phyloP scores from a whole-genome alignment of 2,888 invertebrate species.

The Rugalucina vietnamica region DNA sequence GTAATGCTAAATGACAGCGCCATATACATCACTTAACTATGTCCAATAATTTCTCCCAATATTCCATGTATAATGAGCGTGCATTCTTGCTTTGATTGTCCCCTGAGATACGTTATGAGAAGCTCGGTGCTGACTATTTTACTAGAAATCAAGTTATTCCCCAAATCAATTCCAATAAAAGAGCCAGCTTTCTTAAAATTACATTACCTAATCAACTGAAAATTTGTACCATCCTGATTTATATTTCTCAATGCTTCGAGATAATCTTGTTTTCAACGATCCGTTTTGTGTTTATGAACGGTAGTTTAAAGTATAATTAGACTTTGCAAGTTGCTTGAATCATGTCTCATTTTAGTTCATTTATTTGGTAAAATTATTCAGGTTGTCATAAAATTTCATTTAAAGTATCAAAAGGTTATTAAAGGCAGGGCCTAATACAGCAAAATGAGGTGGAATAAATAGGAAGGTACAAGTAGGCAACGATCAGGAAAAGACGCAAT shows the following conservation, averaged over 20 bases:
- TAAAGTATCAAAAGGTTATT: too few species aligned
- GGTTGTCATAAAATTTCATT: too few species aligned
- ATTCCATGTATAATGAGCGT: background rate
- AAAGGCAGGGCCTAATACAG: too few species aligned
- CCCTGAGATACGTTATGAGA: background rate
- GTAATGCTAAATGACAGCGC: background rate
- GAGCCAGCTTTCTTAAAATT: background rate
- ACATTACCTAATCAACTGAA: background rate
- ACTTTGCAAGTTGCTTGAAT: too few species aligned
- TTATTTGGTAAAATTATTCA: too few species aligned
- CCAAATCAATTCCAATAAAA: background rate
- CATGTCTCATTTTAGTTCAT: too few species aligned
- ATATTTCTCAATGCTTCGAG: background rate
- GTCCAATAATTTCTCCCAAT: background rate
- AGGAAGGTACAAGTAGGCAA: too few species aligned
- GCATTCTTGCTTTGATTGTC: background rate
- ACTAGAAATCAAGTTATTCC: background rate
- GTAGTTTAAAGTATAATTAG: too few species aligned
- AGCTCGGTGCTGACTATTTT: background rate
- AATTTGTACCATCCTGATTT: background rate
- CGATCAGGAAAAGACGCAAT: too few species aligned
- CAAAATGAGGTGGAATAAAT: too few species aligned
- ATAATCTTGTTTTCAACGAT: conserved; percentile 5
- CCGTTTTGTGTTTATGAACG: too few species aligned
- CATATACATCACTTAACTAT: background rate